Base-by-base conservation (phyloP, 64 coral and sea anemone genomes). In the Actinia tenebrosa region DNA sequence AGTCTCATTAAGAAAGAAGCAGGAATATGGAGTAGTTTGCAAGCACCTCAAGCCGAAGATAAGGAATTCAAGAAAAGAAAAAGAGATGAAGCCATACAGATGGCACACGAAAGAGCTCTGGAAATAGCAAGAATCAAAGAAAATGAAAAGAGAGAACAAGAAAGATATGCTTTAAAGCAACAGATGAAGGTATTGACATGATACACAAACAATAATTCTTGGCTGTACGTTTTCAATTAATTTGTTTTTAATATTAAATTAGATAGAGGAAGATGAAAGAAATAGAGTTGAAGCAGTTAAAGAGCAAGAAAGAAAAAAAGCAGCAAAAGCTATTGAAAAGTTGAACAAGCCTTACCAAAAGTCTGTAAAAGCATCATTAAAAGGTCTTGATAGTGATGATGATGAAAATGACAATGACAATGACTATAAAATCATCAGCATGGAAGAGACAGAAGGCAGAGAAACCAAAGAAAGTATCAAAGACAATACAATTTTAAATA, bases 181-280 rank as follows among this genome's bases (percentile, higher is more conserved):
- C 97, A 99, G 44, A 99, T 99, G 88, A 92, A 92, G 89, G 97
- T 99, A 80, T 60, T 25, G 63, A 66, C 20, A 0, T n/a, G 19
- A 20, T 6, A 3, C 16, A 26, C 4, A 18, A 56, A 77, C 61
- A 75, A 53, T 54, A 13, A n/a, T 53, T 47, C 47, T 77, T 27
- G 10, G 9, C 15, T 47, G 44, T 87, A 53, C 17, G 5, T 19
- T 83, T 83, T 83, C 45, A 54, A 17, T 83, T 83, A 20, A 20
- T 86, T 53, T n/a, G 13, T n/a, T 42, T 8, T 75, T 79, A 44
- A 13, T 26, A 3, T 2, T 4, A 44, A 45, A 10, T 63, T 25
- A 98, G 97, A 85, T 92, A 79, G 97, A 99, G 80, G 93, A 99
- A 56, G 93, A 99, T 52, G 90, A 99, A 43, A 95, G 93, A 60